phyloP scores from a whole-genome alignment of 2,113 vertebrate genomes.

The Podilymbus podiceps region DNA sequence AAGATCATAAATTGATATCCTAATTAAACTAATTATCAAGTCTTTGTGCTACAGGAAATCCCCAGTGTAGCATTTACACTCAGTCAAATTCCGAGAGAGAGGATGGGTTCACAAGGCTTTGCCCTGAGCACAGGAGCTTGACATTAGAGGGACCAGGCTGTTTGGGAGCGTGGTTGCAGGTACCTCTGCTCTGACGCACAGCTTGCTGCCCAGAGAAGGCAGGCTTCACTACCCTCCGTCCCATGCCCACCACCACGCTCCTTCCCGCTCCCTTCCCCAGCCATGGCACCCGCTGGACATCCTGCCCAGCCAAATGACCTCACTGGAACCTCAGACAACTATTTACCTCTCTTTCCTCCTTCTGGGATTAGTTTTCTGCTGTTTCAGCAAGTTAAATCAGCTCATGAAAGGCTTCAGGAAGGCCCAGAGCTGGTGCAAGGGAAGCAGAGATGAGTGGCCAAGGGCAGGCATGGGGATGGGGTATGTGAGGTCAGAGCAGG shows the following conservation, averaged over 20 bases:
- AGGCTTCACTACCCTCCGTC: neutral
- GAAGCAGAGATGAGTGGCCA: neutral
- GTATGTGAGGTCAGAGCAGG: neutral
- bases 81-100: neutral
- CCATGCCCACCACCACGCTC: neutral
- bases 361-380: neutral
- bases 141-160: neutral
- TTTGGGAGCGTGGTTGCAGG: fast-evolving
- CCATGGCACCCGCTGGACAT: fast-evolving
- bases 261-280: neutral
- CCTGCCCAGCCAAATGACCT: neutral
- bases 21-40: constrained; percentile 15
- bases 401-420: neutral
- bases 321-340: neutral
- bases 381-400: neutral
- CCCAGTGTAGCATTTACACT: neutral
- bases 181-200: neutral
- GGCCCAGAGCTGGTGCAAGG: neutral
- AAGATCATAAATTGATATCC: constrained; percentile 37
- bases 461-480: too few relatives aligned
- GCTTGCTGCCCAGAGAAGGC: neutral
- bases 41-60: constrained; percentile 23
- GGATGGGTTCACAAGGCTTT: neutral
- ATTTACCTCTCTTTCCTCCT: neutral
- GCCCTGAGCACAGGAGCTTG: fast-evolving